Conservation (phyloP, 2,113 vertebrate genomes). For the Ariopsis seemanni region DNA sequence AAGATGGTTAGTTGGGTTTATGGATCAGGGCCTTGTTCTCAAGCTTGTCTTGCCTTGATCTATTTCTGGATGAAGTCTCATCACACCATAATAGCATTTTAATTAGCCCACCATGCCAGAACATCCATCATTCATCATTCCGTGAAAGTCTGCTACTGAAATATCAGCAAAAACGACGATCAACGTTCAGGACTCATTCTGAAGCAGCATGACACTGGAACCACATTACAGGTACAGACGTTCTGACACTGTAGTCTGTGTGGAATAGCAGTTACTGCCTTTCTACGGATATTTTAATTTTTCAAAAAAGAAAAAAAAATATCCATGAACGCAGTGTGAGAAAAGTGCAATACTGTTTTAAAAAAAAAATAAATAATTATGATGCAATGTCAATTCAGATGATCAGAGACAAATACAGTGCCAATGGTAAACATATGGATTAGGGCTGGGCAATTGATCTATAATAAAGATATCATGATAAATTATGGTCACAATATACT, state of each 20-base stretch:
- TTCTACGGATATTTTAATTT: background rate
- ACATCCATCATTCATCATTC: slow-evolving; percentile 22
- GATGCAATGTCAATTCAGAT: background rate
- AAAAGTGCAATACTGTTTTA: background rate
- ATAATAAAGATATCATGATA: background rate
- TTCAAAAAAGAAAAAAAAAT: background rate
- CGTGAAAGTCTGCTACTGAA: slow-evolving; percentile 17
- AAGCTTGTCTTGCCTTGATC: slow-evolving; percentile 55
- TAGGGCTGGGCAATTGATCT: background rate
- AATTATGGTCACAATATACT: background rate
- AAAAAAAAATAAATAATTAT: background rate
- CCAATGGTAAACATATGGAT: background rate
- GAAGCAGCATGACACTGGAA: background rate
- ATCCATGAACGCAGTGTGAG: background rate
- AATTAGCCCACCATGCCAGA: slow-evolving; percentile 68
- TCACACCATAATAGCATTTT: slow-evolving; percentile 68
- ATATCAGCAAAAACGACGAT: background rate
- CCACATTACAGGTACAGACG: background rate
- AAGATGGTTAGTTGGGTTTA: slow-evolving; percentile 19
- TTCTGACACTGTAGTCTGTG: background rate
- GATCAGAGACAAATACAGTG: background rate
- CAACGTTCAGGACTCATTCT: background rate
- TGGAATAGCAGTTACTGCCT: background rate
- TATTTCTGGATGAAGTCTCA: slow-evolving; percentile 69
- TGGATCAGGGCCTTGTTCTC: slow-evolving; percentile 47